Base-by-base conservation (phyloP, 2,797 vertebrate genomes). In the Artibeus jamaicensis region DNA sequence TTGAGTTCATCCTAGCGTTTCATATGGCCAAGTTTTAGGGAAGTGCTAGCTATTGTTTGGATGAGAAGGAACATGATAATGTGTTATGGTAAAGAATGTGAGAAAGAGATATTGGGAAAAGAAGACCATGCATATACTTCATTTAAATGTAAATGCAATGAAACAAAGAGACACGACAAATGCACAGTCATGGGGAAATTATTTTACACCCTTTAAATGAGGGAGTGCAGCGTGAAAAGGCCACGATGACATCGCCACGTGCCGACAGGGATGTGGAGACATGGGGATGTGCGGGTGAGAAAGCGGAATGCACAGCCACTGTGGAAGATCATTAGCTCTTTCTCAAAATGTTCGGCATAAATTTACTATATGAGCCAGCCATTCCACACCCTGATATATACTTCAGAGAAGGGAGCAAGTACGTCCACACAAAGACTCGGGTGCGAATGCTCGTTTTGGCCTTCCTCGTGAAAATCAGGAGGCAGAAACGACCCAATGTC, bases 41-140 rank as follows among this genome's bases (percentile, higher is more conserved):
- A 93, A 78, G 65, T 42, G n/a, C 11, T 94, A 90, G 29, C 37
- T 73, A 92, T 95, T 89, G 68, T 68, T 92, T 71, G 48, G 55
- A 93, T 62, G 48, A 88, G 53, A 78, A 87, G 42, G 50, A 46
- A 92, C 88, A 82, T 76, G 55, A 68, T 26, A 34, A 89, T 44
- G 37, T 32, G 91, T 93, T 84, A 44, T 24, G 5, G 32, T 78
- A 77, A 79, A 89, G 22, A 22, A n/a, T 12, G 9, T 84, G 39
- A 86, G 67, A 91, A 65, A 53, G 59, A 90, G 32, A 65, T 57
- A 85, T 26, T 57, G 57, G 55, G 42, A 44, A 71, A 84, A 73
- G 87, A 79, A 77, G 7, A 78, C 46, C 15, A 94, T 48, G 57
- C 55, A 93, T 86, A 44, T 22, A 42, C 1, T 76, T 62, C 1